Base-by-base conservation (phyloP, 1,140 invertebrate species). In the Myzus persicae region DNA sequence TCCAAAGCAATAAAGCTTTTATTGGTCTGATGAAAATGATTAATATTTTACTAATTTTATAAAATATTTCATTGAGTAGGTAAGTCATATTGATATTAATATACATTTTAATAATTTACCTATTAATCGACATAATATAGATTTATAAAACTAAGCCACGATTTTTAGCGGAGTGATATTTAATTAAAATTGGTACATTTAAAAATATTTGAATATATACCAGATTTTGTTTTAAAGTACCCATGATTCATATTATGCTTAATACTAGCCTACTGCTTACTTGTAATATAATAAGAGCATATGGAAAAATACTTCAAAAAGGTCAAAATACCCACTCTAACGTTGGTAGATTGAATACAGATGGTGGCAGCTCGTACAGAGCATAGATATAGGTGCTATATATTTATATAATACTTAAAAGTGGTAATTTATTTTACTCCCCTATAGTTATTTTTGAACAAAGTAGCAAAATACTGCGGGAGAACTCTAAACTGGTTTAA, bases 271-370 rank as follows among this genome's bases (percentile, higher is more conserved):
- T 76, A 54, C 8, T 26, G 31, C 14, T n/a, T 26, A 14, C 14
- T n/a, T 76, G 14, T n/a, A 18, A 76, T n/a, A n/a, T 76, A n/a
- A 76, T n/a, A n/a, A n/a, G 20, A 76, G 0, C 14, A 76, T 76
- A 76, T 76, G 59, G 14, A 76, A 76, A 67, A 67, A n/a, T 76
- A 76, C 59, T 76, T n/a, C 59, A 76, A n/a, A 76, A 76, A 76
- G n/a, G 31, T 76, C 59, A 36, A 76, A 6, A n/a, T n/a, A 6
- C 31, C 59, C 31, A 76, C 31, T 76, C 4, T 20, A 76, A n/a
- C 59, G 59, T n/a, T 76, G 14, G 14, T 4, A 76, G 18, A 76
- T 36, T 18, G 31, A 76, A 76, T 5, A 76, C 59, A 76, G 59
- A 76, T 76, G 59, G 31, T 76, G 14, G 31, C n/a, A 67, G 59